A percentile compares a stretch with the other conserved stretches of the same genome.
phyloP scores from a whole-genome alignment of 2,797 vertebrate genomes.

The Dallia pectoralis region DNA sequence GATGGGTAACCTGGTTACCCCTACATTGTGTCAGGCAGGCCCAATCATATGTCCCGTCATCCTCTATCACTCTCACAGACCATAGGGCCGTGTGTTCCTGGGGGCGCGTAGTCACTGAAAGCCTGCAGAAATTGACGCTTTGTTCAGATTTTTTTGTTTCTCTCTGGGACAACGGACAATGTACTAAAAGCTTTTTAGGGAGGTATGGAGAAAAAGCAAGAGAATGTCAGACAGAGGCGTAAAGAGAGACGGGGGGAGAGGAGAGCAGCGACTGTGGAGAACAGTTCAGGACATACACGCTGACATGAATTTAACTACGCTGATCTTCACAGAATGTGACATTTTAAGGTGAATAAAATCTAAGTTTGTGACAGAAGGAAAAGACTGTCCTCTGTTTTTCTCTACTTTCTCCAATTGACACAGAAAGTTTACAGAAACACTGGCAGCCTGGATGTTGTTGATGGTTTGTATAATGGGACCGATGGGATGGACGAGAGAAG shows the following conservation, averaged over 20 bases:
- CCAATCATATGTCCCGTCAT: not conserved
- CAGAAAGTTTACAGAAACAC: not conserved
- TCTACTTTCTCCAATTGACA: not conserved
- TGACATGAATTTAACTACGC: not conserved
- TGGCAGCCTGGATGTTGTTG: not conserved
- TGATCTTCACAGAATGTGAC: not conserved
- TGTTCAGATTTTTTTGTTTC: slow-evolving; percentile 31
- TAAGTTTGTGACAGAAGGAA: not conserved
- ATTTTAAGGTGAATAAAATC: not conserved
- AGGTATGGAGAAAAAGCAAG: not conserved
- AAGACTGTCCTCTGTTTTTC: not conserved
- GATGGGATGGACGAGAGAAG: not conserved
- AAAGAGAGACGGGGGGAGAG: slow-evolving; percentile 5
- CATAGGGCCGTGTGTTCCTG: slow-evolving; percentile 25
- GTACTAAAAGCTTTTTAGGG: slow-evolving; percentile 43
- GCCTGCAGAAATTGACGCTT: slow-evolving; percentile 16
- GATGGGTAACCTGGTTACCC: too few relatives aligned
- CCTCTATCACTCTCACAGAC: not conserved
- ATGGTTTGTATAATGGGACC: not conserved
- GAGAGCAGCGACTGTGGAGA: too few relatives aligned
- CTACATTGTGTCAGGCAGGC: not conserved
- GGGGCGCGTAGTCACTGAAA: slow-evolving; percentile 32
- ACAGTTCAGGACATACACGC: not conserved
- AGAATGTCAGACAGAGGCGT: slow-evolving; percentile 2
- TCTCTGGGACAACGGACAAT: slow-evolving; percentile 38